Base-by-base conservation (phyloP, 1,140 invertebrate genomes). In the Globodera ellingtonae region DNA sequence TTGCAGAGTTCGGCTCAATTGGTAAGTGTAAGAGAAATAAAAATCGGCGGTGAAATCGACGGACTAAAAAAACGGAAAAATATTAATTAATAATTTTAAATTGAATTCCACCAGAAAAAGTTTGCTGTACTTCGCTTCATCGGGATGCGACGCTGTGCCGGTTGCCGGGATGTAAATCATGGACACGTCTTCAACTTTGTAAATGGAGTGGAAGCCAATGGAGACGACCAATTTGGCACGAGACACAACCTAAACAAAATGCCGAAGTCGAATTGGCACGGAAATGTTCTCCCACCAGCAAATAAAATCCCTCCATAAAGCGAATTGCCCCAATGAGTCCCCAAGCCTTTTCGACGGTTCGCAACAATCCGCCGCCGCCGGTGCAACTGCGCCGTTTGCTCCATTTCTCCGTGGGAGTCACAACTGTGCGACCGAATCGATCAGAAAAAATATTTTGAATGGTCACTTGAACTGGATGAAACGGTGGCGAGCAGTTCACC, bases 1-100 rank as follows among this genome's bases (percentile, higher is more conserved):
- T 78, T 89, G 88, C n/a, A 89, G 72, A 24, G 84, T 89, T 35
- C 83, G 80, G 62, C 84, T 87, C 21, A 89, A 71, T 79, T 89
- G 85, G 69, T 89, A 89, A 1, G 87, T 89, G 75, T 89, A 89
- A n/a, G 88, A 89, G 73, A 89, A 89, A 73, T 89, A 89, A 80
- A 89, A 89, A 75, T 89, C 84, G n/a, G 87, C 89, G 2, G 87
- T 88, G 24, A 89, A 79, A 79, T 89, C 87, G 13, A 89, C 87
- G 0, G 84, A 82, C 86, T 88, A 67, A 81, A 89, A 82, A 9
- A 24, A 35, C 9, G 44, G 10, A 66, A 85, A 50, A 48, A 67
- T n/a, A 6, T 0, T 24, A 24, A 24, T 24, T 24, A 78, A 6
- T 15, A 18, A 44, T 56, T 70, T 70, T 18, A 18, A 15, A 52